Evolutionary conservation across 2,113 vertebrate genomes (phyloP), one percentile per base, ranked within the genome.

Genomic region (Zosterops hypoxanthus): DNA sequence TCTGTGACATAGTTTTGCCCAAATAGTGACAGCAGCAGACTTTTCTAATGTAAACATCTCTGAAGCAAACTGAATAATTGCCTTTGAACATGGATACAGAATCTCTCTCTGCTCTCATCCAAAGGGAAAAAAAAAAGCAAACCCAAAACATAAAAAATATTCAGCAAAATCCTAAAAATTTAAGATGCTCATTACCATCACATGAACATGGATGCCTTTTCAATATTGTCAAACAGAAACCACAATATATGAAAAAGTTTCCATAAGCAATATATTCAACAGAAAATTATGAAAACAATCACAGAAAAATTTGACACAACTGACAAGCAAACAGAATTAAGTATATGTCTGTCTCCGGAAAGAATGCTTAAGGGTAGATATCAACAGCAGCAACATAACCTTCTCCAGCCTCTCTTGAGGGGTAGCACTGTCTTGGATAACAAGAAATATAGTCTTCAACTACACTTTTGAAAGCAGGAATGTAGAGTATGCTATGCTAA

Each of bases 211-310:
- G 44, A 68, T 70, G 12, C 39, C 28, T 55, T 50, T 81, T 89
- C 77, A 91, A 89, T 80, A 92, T 53, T 83, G 42, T 77, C 34
- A 91, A 94, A 89, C 16, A 70, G 36, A 91, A 87, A 60, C 7
- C 11, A 59, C 64, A 80, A 66, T 49, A 31, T 66, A 61, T 47
- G 11, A 71, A 57, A 80, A 84, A 68, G 50, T 28, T 64, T 93
- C 60, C 29, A 39, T 83, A 71, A 88, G 21, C 75, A 93, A 76
- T 57, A 81, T 55, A 95, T 93, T 92, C 64, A 94, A 79, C 28
- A 81, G 56, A 86, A 97, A 94, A 72, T 69, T 2, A 92, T 90
- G 44, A 88, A 95, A 96, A 71, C 12, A 88, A 83, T 93, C 63
- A 92, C 15, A 79, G 46, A 88, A 91, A 56, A 94, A 42, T 28